These are phyloP conservation scores for Callipepla californica DNA, from an alignment of 2,113 vertebrate genomes.

Conservation along the genomic window DNA sequence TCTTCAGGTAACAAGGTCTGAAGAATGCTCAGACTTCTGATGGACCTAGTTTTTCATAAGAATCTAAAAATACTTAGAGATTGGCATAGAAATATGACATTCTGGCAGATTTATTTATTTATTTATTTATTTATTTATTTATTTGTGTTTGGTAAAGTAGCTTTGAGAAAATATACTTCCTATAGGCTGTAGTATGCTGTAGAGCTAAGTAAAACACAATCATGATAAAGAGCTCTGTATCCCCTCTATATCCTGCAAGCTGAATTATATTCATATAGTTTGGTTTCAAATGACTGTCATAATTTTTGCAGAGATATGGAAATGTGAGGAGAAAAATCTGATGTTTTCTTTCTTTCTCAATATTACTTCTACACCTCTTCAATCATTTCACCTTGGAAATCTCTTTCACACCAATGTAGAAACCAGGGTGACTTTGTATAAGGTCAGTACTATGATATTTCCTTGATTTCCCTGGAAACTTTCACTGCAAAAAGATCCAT, in stretches of 20 bases:
- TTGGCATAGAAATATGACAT: not conserved
- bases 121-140: not conserved
- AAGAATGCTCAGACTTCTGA: not conserved
- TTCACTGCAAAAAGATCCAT: not conserved
- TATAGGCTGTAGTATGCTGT: not conserved
- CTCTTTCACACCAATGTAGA: not conserved
- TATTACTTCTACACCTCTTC: not conserved
- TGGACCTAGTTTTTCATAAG: not conserved
- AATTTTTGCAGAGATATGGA: not conserved
- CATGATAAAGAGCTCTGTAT: not conserved
- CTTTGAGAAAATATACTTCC: not conserved
- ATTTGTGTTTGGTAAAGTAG: not conserved
- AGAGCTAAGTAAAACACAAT: not conserved
- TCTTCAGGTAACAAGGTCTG: not conserved
- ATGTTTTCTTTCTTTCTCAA: not conserved
- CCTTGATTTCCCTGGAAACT: not conserved
- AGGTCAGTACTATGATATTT: not conserved
- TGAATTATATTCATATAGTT: not conserved
- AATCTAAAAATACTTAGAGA: not conserved
- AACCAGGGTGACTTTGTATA: not conserved
- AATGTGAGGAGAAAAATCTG: not conserved
- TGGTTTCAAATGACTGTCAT: not conserved
- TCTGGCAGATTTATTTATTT: not conserved
- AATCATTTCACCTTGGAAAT: not conserved
- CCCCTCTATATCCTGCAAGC: not conserved